Evolutionary conservation across 1,140 invertebrate genomes (phyloP).

Genomic region (Macrocentrus cingulum): DNA sequence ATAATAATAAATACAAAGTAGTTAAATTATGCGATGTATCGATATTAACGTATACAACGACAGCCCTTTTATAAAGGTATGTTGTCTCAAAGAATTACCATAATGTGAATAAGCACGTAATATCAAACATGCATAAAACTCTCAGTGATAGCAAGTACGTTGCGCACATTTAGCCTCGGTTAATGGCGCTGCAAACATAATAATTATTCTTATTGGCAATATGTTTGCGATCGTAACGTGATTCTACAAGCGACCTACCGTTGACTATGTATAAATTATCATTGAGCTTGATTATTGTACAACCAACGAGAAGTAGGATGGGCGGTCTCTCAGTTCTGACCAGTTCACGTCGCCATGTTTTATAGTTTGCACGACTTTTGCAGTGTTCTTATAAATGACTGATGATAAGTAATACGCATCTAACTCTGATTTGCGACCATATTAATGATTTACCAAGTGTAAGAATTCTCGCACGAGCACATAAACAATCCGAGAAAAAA

Average conservation of each 20-base stretch:
- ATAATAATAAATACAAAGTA: no score
- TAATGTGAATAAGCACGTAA: no score
- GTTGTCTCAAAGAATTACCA: no score
- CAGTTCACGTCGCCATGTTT: slow-evolving; percentile 43
- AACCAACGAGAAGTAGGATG: slow-evolving; percentile 41
- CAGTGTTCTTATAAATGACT: slow-evolving; percentile 20
- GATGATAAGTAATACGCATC: slow-evolving; percentile 10
- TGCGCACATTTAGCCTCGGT: background rate
- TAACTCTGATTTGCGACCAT: slow-evolving; percentile 2
- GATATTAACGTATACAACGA: no score
- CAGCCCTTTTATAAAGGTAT: no score
- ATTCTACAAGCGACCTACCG: background rate
- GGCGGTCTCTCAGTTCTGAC: slow-evolving; percentile 37
- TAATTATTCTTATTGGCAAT: slow-evolving; percentile 28
- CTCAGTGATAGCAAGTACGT: no score
- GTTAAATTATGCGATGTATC: no score
- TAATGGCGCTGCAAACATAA: slow-evolving; percentile 9
- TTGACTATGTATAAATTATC: slow-evolving; percentile 40
- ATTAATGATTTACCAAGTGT: no score
- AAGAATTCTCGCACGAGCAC: no score
- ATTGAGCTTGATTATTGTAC: slow-evolving; percentile 32
- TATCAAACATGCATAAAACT: no score
- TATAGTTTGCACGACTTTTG: slow-evolving; percentile 23
- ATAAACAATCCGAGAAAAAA: no score
- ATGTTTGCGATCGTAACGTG: slow-evolving; percentile 23